phyloP scores from a whole-genome alignment of 2,113 vertebrate genomes.

The Ailurus styani region DNA sequence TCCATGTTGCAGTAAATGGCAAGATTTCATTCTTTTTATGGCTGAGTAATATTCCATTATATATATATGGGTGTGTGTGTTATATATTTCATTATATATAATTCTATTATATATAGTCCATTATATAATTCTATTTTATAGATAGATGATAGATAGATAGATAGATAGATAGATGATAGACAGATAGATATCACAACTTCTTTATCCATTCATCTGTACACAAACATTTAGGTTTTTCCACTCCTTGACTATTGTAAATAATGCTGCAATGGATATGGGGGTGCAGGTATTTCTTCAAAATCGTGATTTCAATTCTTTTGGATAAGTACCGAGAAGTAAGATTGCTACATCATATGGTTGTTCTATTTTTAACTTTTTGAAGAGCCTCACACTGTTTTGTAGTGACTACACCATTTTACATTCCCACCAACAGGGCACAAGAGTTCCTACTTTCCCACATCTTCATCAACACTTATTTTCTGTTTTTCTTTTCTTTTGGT shows the following conservation, averaged over 20 bases:
- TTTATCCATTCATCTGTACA: background rate
- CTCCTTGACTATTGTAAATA: background rate
- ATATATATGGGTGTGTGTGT: background rate
- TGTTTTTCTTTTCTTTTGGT: background rate
- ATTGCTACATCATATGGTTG: background rate
- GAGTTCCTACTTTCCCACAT: background rate
- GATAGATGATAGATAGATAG: too few species aligned
- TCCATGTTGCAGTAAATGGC: background rate
- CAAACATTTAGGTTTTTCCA: background rate
- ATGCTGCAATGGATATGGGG: background rate
- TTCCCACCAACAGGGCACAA: background rate
- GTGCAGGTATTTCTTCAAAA: background rate
- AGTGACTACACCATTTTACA: background rate
- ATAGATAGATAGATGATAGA: too few species aligned
- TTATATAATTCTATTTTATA: too few species aligned
- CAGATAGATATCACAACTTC: background rate
- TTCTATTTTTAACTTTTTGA: background rate
- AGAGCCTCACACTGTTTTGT: background rate
- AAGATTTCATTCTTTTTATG: background rate
- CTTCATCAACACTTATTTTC: background rate
- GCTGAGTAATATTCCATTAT: background rate
- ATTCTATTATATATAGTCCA: too few species aligned
- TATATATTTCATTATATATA: too few species aligned
- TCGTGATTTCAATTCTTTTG: background rate
- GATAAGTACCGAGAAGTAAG: background rate